Base-by-base conservation (phyloP, 2,113 vertebrate genomes). In the Pseudois nayaur region DNA sequence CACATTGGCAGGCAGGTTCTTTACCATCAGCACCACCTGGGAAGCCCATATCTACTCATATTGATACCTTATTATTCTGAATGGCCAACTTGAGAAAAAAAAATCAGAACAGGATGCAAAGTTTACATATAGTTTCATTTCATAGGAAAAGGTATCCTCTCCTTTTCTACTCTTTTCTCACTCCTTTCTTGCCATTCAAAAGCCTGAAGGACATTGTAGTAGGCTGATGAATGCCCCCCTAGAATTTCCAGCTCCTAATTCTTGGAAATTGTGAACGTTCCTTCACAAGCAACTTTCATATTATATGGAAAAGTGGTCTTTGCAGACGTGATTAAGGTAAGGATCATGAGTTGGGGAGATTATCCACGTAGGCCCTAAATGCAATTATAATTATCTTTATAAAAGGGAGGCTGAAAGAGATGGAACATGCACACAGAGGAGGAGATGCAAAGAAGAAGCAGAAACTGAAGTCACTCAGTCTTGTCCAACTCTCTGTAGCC, bases 121-220 rank as follows among this genome's bases (percentile, higher is more conserved):
- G 57, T 93, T 87, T 95, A 71, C 57, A n/a, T 83, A 11, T 82
- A 23, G 60, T 57, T 85, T 97, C 15, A 79, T 33, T 95, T 97
- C 27, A 3, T 50, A n/a, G 8, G 33, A 82, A 60, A 93, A 93
- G 17, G 3, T 50, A 12, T 2, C 15, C 33, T 93, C 19, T 86
- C 67, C 43, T 12, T 95, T 92, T 21, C 33, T 43, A 33, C 17
- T 31, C 3, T 95, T 89, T 59, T 87, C 48, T 91, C 45, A 31
- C 31, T n/a, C 71, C 23, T 50, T 94, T 76, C 29, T 25, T 83
- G 33, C 78, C 48, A 29, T 55, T 95, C 43, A 85, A 93, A 93
- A 93, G 29, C 64, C 59, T 17, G 17, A 88, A 86, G 48, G 76
- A 59, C 40, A 31, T 36, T 59, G n/a, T 45, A 36, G 31, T 21